Evolutionary conservation across 2,888 invertebrate species (phyloP), one percentile per base, ranked within the genome.

Genomic region (Ectemnius cavifrons): DNA sequence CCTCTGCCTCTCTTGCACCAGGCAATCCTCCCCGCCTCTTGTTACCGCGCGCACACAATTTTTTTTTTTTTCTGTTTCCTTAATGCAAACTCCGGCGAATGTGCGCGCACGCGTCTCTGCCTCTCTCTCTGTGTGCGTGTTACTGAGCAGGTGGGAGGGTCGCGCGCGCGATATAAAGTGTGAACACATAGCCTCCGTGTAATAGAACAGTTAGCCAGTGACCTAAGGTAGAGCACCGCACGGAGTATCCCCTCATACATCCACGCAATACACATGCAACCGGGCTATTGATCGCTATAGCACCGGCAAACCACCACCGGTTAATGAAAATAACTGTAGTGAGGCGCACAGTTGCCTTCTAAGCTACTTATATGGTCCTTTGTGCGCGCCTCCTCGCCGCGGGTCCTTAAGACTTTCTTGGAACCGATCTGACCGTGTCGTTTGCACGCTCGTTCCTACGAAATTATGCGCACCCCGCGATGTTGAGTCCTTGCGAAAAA

Each of bases 221-320:
- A 86, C 87, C 84, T 86, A 86, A 87, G 82, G 85, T 80, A 83
- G 82, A 75, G 71, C 5, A 52, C 74, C 71, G 81, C 75, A 80
- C 79, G 81, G 80, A 80, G 80, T 79, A 79, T 37, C 37, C 37
- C 80, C 83, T 74, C 80, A 79, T 80, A 79, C 85, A 84, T 87
- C 87, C 84, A 86, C 87, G 86, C 85, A 83, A 85, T 85, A 84
- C 87, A 87, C 88, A 87, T 87, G 87, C 88, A 89, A 89, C 85
- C 89, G 88, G 88, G 89, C 89, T 89, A 89, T 89, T 88, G 89
- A 89, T 88, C 82, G 77, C 64, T 83, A 75, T 82, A 79, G 78
- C 70, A 75, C 82, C 84, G 85, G 84, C 84, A 87, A 88, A 87
- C 87, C 80, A 75, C 81, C 77, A 75, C 64, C 82, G 86, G 76